Percentiles rank a stretch among this genome's conserved stretches.
Conservation (phyloP, 2,113 vertebrate genomes). For the Oceanites oceanicus region DNA sequence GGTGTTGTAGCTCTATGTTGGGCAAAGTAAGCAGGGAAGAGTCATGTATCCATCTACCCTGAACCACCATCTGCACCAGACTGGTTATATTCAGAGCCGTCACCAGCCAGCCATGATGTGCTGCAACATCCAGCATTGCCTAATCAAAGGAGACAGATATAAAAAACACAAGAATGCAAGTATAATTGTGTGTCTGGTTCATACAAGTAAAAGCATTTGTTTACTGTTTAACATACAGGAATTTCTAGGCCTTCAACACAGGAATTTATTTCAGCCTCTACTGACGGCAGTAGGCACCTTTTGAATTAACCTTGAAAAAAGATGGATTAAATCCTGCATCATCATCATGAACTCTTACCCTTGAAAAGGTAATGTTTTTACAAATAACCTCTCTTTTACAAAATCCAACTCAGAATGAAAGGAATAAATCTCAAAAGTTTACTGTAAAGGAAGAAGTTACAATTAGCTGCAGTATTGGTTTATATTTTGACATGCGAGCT, state of each 20-base stretch:
- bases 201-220: neutral
- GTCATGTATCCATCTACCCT: conserved; percentile 91
- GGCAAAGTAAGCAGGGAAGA: conserved; percentile 90
- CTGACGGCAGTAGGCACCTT: neutral
- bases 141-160: conserved; percentile 40
- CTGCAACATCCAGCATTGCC: conserved; percentile 95
- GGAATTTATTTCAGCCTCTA: neutral
- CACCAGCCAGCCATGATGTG: conserved; percentile 92
- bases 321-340: neutral
- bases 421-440: neutral
- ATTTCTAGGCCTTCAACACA: neutral
- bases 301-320: neutral
- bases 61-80: conserved; percentile 94
- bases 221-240: neutral
- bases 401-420: neutral
- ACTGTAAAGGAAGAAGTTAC: neutral
- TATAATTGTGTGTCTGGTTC: neutral
- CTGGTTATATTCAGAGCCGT: conserved; percentile 87
- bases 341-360: neutral
- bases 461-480: neutral
- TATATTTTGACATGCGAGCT: neutral
- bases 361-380: neutral
- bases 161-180: neutral
- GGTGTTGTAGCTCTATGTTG: conserved; percentile 85
- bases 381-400: neutral